Conservation (phyloP, 2,888 invertebrate genomes). For the Portevinia maculata region DNA sequence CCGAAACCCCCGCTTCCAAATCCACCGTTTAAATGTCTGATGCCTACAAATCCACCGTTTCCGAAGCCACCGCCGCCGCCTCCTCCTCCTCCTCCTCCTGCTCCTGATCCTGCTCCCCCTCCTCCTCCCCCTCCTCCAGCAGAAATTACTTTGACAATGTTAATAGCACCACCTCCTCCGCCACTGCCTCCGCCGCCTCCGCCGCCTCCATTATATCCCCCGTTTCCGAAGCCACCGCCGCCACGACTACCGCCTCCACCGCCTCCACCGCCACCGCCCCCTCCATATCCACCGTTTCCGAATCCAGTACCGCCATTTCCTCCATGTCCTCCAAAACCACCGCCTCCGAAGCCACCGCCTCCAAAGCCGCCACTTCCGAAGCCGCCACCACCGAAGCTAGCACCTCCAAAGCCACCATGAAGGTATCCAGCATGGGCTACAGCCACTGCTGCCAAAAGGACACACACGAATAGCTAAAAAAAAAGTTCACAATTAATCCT, state of each 20-base stretch:
- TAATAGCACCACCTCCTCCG: background rate
- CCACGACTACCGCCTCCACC: slow-evolving; percentile 16
- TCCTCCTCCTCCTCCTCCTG: slow-evolving; percentile 36
- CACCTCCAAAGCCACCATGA: slow-evolving; percentile 7
- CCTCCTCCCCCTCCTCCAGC: too few species aligned
- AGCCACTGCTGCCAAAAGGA: slow-evolving; percentile 53
- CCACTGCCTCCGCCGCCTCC: slow-evolving; percentile 15
- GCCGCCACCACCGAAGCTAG: slow-evolving; percentile 25
- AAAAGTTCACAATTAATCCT: slow-evolving; percentile 22
- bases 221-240: background rate
- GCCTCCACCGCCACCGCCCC: slow-evolving; percentile 18
- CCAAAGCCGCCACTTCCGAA: slow-evolving; percentile 8
- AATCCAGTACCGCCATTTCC: slow-evolving; percentile 18
- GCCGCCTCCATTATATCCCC: slow-evolving; percentile 7
- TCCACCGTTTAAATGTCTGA: background rate
- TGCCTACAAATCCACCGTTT: slow-evolving; percentile 12
- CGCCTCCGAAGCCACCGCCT: slow-evolving; percentile 1
- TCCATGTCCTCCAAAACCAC: background rate
- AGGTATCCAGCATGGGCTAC: slow-evolving; percentile 55
- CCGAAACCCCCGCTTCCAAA: background rate
- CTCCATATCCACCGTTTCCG: slow-evolving; percentile 20
- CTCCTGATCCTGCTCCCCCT: background rate
- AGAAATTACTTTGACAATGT: slow-evolving; percentile 12
- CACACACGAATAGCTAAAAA: slow-evolving; percentile 49
- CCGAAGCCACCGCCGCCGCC: background rate